Evolutionary conservation across 2,888 invertebrate genomes (phyloP).

Genomic region (Ferrisia virgata): DNA sequence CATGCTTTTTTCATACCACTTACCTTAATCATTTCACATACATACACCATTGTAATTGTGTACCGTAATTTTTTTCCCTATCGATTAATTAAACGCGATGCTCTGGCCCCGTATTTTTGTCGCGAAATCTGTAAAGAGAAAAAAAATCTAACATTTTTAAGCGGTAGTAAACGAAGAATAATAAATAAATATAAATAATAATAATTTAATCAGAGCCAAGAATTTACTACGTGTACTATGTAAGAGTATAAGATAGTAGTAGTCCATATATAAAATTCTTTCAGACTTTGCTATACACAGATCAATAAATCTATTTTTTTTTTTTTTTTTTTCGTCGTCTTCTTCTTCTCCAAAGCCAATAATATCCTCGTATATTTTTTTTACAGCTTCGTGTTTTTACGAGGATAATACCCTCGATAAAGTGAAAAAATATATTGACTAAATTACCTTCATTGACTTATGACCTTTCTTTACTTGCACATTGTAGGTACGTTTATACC

Average conservation of each 20-base stretch:
- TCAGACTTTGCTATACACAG: not conserved
- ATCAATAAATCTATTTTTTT: not conserved
- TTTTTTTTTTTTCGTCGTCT: not conserved
- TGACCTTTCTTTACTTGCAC: not conserved
- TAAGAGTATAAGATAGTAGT: too few species aligned
- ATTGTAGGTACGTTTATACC: not conserved
- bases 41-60: not conserved
- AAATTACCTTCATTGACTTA: not conserved
- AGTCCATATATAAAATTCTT: not conserved
- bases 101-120: too few species aligned
- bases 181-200: too few species aligned
- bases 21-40: not conserved
- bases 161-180: not conserved
- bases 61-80: not conserved
- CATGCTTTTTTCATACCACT: not conserved
- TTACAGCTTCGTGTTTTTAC: not conserved
- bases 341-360: too few species aligned
- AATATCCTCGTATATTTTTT: not conserved
- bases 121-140: not conserved
- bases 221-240: too few species aligned
- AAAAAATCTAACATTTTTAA: not conserved
- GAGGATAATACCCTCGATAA: not conserved
- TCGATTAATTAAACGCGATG: not conserved
- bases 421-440: not conserved
- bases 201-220: too few species aligned